These are phyloP conservation scores for Drosophila novamexicana DNA, from an alignment of 1,140 invertebrate genomes.

Conservation along the genomic window DNA sequence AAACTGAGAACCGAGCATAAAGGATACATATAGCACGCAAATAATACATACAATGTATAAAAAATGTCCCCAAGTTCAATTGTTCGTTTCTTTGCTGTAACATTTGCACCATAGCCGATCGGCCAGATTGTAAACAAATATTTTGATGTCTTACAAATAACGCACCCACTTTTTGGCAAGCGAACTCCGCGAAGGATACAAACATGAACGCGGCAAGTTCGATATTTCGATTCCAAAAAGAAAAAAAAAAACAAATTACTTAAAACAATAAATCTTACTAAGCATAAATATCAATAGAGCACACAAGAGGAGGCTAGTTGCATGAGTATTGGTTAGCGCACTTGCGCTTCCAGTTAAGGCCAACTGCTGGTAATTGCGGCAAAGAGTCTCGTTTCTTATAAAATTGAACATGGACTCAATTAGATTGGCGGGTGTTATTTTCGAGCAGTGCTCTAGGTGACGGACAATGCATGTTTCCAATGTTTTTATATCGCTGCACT, in stretches of 20 bases:
- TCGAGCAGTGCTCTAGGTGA: conserved; percentile 88
- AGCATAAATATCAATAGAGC: conserved; percentile 4
- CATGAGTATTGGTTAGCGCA: background rate
- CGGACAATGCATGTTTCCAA: conserved; percentile 88
- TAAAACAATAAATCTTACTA: conserved; percentile 12
- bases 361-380: conserved; percentile 64
- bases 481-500: conserved; percentile 85
- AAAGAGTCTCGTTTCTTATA: conserved; percentile 78
- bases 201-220: background rate
- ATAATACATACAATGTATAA: conserved; percentile 12
- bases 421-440: conserved; percentile 92
- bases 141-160: background rate
- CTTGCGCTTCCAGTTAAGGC: conserved; percentile 30
- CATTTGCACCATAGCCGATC: conserved; percentile 1
- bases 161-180: background rate
- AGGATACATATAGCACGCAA: background rate
- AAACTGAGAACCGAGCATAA: background rate
- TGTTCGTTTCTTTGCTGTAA: background rate
- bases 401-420: conserved; percentile 91
- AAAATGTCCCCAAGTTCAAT: background rate
- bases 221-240: background rate
- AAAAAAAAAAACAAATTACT: background rate
- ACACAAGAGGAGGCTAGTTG: conserved; percentile 3
- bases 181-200: background rate
- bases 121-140: background rate